Conservation (phyloP, 1,140 invertebrate species). For the Neelides sp. region DNA sequence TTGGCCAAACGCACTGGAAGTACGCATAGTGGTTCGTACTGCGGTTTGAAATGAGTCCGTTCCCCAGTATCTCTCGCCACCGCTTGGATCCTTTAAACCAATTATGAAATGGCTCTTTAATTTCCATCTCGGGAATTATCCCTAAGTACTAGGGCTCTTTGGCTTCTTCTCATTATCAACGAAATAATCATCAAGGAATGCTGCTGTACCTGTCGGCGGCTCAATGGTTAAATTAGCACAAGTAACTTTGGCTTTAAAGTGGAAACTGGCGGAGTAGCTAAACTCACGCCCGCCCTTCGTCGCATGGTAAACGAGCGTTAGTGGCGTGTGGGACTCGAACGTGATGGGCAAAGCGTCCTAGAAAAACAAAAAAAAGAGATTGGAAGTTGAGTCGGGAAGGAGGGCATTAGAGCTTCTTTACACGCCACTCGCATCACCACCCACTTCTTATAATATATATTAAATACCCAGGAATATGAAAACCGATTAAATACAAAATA, state of each 20-base stretch:
- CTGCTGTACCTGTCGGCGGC: slow-evolving; percentile 23
- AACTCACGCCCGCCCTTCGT: slow-evolving; percentile 26
- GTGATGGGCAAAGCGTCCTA: slow-evolving; percentile 27
- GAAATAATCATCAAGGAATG: not conserved
- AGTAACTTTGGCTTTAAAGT: slow-evolving; percentile 24
- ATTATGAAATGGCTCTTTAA: slow-evolving; percentile 1
- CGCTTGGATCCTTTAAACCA: slow-evolving; percentile 19
- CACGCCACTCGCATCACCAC: too few species aligned
- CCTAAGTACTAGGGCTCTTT: too few species aligned
- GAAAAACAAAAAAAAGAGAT: slow-evolving; percentile 5
- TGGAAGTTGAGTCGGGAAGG: too few species aligned
- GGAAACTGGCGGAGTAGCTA: slow-evolving; percentile 27
- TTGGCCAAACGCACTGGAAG: slow-evolving; percentile 27
- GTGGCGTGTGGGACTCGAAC: slow-evolving; percentile 23
- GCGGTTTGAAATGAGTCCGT: slow-evolving; percentile 10
- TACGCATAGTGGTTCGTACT: slow-evolving; percentile 20
- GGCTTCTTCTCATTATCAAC: not conserved
- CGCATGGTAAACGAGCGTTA: slow-evolving; percentile 29
- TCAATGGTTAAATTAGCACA: slow-evolving; percentile 25
- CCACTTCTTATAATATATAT: too few species aligned
- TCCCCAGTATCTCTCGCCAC: slow-evolving; percentile 27
- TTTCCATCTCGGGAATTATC: not conserved
- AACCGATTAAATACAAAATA: not conserved
- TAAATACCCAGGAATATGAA: not conserved
- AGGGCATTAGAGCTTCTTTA: too few species aligned